Evolutionary conservation across 2,113 vertebrate genomes (phyloP), one percentile per base, ranked within the genome.

Genomic region (Microcebus lehilahytsara): DNA sequence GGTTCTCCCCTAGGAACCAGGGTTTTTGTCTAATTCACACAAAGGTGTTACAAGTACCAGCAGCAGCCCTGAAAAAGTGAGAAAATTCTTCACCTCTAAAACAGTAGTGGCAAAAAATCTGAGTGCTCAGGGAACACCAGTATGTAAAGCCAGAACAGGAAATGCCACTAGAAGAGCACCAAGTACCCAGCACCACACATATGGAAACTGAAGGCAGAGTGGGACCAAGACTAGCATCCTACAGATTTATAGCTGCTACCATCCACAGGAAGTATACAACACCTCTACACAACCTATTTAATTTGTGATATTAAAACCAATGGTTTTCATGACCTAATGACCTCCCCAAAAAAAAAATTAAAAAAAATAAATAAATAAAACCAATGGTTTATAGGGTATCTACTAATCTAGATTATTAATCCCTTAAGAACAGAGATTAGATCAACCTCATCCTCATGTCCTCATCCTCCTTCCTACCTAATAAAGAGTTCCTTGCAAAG

Each of bases 71-170:
- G 4, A 32, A 96, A 77, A 49, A 88, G 67, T 49, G 46, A 83
- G 32, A 86, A 93, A 89, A 92, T 4, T 88, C 49, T 97, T 96
- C 77, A 80, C 88, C 34, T 83, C 12, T 32, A 85, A 85, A 17
- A 91, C 0, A 71, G 5, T 17, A 66, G 27, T 8, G 37, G 71
- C 53, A 74, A 87, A 81, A 79, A 94, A 94, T 84, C 6, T 9
- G 12, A 77, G 71, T 72, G 37, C 20, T 90, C 30, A 17, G 51
- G 42, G 4, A 94, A 87, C 53, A 72, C 4, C 11, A 94, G 66
- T 49, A 12, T 64, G 34, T 67, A 64, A 64, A 86, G 42, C 42
- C n/a, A 83, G 49, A 95, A 93, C 20, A 97, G 72, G 72, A 89
- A 96, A 95, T 40, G 46, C 71, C 58, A 77, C 71, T 40, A 0